Evolutionary conservation across 2,888 invertebrate genomes (phyloP).

Genomic region (Melikaiella ostensackeni): DNA sequence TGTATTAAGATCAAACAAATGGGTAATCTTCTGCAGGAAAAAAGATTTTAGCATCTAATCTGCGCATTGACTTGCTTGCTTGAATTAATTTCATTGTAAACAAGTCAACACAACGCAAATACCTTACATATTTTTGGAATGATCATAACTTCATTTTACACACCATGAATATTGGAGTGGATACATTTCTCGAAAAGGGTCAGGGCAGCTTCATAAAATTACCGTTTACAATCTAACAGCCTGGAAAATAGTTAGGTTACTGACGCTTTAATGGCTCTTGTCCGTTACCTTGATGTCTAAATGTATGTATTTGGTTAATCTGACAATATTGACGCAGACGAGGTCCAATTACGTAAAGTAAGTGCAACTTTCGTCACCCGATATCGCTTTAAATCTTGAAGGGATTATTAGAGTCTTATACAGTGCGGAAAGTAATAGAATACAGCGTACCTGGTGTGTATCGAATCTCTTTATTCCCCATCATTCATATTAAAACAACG

Average conservation of each 20-base stretch:
- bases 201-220: slow-evolving; percentile 13
- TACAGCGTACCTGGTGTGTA: background rate
- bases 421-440: background rate
- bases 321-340: background rate
- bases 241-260: slow-evolving; percentile 28
- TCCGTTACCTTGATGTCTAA: slow-evolving; percentile 33
- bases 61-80: background rate
- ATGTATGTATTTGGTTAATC: slow-evolving; percentile 28
- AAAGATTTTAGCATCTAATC: background rate
- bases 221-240: slow-evolving; percentile 35
- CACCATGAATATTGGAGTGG: background rate
- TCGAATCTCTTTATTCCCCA: slow-evolving; percentile 4
- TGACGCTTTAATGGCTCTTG: slow-evolving; percentile 31
- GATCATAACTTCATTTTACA: background rate
- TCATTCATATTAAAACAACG: slow-evolving; percentile 6
- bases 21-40: too few species aligned
- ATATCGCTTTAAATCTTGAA: background rate
- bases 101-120: background rate
- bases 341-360: background rate
- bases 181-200: background rate
- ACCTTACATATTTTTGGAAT: background rate
- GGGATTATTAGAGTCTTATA: slow-evolving; percentile 8
- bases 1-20: too few species aligned
- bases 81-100: background rate
- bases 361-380: background rate